These are phyloP conservation scores for Ibidorhyncha struthersii DNA, from an alignment of 2,113 vertebrate genomes.

Conservation along the genomic window DNA sequence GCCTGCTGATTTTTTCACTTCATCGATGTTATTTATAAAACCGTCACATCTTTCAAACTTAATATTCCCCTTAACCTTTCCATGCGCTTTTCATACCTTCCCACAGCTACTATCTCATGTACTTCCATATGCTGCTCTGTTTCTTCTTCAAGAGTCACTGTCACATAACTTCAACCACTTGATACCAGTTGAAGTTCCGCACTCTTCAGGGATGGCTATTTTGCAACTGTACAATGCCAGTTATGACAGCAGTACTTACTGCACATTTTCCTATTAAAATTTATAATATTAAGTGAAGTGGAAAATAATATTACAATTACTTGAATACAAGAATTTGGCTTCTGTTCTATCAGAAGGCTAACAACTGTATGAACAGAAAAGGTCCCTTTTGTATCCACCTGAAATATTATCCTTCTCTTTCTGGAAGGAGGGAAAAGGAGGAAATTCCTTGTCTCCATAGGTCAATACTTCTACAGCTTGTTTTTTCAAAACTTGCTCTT, in stretches of 20 bases:
- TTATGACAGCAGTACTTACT: neutral
- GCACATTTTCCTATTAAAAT: neutral
- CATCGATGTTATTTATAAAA: neutral
- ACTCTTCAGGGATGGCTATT: neutral
- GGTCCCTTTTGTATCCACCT: neutral
- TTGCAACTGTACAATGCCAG: neutral
- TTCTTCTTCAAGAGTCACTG: neutral
- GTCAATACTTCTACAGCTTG: neutral
- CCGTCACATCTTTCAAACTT: neutral
- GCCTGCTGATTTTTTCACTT: neutral
- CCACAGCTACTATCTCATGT: neutral
- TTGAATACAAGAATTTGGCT: neutral
- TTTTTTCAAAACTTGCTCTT: neutral
- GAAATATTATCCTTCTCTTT: neutral
- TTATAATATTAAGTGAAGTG: neutral
- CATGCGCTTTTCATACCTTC: neutral
- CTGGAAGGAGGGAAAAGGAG: neutral
- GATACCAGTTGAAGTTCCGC: neutral
- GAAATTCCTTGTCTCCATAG: neutral
- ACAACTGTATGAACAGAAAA: neutral
- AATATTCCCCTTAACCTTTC: neutral
- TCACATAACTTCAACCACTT: neutral
- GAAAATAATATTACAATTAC: neutral
- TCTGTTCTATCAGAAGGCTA: neutral
- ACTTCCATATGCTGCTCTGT: neutral